phyloP scores from a whole-genome alignment of 2,113 vertebrate species.

The Theristicus caerulescens region DNA sequence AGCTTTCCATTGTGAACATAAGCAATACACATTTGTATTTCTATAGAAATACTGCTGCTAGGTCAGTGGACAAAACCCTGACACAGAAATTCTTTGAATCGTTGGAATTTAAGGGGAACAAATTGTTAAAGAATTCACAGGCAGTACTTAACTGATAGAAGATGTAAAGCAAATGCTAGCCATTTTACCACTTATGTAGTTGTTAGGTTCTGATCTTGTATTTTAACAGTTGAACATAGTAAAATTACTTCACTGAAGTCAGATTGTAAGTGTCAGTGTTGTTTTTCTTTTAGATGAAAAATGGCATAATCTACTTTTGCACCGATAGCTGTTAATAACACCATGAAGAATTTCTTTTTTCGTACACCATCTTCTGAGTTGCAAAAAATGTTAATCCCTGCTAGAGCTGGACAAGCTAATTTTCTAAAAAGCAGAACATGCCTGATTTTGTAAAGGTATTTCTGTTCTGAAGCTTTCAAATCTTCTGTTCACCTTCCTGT shows the following conservation, averaged over 20 bases:
- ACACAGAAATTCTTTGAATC: not conserved
- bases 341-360: not conserved
- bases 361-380: not conserved
- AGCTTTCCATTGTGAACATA: not conserved
- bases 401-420: not conserved
- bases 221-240: not conserved
- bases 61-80: not conserved
- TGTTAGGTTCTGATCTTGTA: not conserved
- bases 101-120: not conserved
- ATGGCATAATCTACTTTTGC: not conserved
- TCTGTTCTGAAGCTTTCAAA: not conserved
- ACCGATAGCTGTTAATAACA: not conserved
- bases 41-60: not conserved
- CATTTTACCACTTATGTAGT: not conserved
- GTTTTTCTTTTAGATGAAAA: not conserved
- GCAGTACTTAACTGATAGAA: not conserved
- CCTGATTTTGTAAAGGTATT: not conserved
- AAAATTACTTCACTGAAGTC: not conserved
- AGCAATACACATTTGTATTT: not conserved
- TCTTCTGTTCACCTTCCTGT: not conserved
- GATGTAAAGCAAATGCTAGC: not conserved
- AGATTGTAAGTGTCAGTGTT: not conserved
- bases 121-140: not conserved
- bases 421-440: conserved; percentile 13
- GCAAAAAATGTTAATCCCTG: not conserved